Evolutionary conservation across 2,888 invertebrate species (phyloP).

Genomic region (Melanchra persicariae): DNA sequence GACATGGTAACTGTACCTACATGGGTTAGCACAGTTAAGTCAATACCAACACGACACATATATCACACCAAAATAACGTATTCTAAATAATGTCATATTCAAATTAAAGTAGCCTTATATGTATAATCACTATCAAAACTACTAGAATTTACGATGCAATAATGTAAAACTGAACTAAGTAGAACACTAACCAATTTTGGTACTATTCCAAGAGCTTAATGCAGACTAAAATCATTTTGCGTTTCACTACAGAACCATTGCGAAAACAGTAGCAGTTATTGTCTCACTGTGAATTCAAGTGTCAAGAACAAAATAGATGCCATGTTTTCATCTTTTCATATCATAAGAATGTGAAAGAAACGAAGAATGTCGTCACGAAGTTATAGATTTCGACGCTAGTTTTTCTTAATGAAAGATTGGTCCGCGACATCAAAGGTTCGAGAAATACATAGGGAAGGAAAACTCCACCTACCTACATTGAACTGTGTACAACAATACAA

Average conservation of each 20-base stretch:
- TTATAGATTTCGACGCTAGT: constrained; percentile 7
- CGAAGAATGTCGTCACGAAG: constrained; percentile 32
- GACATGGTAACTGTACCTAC: background rate
- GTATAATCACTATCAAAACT: constrained; percentile 49
- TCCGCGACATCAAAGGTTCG: constrained; percentile 40
- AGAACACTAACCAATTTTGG: constrained; percentile 71
- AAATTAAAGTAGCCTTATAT: constrained; percentile 4
- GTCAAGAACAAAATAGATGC: constrained; percentile 9
- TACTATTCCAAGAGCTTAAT: constrained; percentile 69
- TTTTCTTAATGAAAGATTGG: constrained; percentile 39
- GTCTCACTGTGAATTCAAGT: constrained; percentile 12
- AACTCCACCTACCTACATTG: constrained; percentile 16
- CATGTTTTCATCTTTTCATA: constrained; percentile 17
- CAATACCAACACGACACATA: constrained; percentile 3
- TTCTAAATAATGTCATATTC: constrained; percentile 22
- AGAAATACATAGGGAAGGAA: constrained; percentile 21
- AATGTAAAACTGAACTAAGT: constrained; percentile 69
- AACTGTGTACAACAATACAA: constrained; percentile 21
- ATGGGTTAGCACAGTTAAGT: background rate
- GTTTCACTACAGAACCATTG: constrained; percentile 56
- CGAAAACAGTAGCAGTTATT: constrained; percentile 28
- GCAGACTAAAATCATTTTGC: constrained; percentile 62
- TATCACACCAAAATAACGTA: background rate
- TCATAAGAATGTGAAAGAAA: constrained; percentile 9
- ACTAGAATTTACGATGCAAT: constrained; percentile 67